Conservation (phyloP, 2,797 vertebrate species). For the Sebastolobus altivelis region DNA sequence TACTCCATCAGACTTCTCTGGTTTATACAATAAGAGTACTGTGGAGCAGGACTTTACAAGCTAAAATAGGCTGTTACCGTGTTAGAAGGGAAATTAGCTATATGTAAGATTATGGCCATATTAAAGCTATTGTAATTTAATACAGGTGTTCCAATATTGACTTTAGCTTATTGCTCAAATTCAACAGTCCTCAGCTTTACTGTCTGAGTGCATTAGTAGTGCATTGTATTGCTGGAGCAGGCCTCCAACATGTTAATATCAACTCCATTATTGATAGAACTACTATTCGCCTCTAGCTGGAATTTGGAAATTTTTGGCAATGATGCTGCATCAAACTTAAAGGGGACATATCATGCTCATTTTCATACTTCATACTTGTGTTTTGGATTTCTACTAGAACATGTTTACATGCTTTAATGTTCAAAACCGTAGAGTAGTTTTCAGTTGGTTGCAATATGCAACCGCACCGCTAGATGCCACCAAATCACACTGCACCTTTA, state of each 20-base stretch:
- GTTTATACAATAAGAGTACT: not conserved
- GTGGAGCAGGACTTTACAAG: not conserved
- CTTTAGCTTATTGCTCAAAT: not conserved
- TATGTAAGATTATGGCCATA: not conserved
- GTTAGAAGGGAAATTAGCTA: not conserved
- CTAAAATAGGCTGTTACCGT: not conserved
- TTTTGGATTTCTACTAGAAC: no score
- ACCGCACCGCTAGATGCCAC: no score
- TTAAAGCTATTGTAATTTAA: conserved; percentile 3
- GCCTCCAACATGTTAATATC: no score
- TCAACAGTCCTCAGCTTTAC: not conserved
- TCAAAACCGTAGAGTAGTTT: no score
- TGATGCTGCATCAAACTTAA: not conserved
- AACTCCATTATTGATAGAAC: not conserved
- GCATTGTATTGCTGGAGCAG: not conserved
- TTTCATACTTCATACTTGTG: no score
- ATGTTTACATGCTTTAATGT: no score
- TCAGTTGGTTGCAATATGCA: no score
- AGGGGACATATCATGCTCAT: no score
- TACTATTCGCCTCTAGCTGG: not conserved
- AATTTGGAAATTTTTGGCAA: not conserved
- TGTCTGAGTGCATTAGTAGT: not conserved
- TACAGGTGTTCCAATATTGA: not conserved
- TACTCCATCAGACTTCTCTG: not conserved
- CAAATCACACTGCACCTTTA: no score